A percentile compares a stretch with the other conserved stretches of the same genome.
These are phyloP conservation scores for Cyprinodon diabolis DNA, from an alignment of 2,797 vertebrate species.

Conservation along the genomic window DNA sequence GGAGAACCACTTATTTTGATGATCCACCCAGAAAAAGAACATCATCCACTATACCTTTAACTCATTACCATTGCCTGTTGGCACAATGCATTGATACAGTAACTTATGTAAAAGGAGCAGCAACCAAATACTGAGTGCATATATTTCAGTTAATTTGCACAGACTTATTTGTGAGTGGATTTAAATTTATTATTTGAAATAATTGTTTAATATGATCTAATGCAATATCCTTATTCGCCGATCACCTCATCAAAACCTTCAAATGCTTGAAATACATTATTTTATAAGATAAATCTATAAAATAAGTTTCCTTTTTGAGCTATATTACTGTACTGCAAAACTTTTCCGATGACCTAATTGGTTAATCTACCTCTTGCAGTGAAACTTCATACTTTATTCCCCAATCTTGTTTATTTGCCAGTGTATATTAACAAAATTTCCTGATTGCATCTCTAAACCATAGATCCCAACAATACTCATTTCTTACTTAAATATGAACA, in stretches of 20 bases:
- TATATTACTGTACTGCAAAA: neutral
- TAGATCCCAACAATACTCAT: neutral
- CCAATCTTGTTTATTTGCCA: no score
- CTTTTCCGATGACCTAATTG: neutral
- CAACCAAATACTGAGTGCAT: neutral
- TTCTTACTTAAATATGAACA: constrained; percentile 19
- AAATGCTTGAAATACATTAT: neutral
- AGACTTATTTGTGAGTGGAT: neutral
- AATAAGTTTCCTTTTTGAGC: neutral
- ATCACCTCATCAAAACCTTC: neutral
- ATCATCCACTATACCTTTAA: no score
- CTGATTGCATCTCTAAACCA: neutral
- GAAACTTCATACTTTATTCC: neutral
- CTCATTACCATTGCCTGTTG: no score
- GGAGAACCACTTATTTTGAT: no score
- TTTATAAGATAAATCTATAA: neutral
- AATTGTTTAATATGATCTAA: neutral
- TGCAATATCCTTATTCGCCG: neutral
- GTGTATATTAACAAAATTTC: neutral
- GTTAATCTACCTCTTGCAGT: neutral
- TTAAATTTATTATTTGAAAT: neutral
- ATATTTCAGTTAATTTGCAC: neutral
- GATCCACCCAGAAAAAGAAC: no score
- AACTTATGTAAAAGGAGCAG: neutral
- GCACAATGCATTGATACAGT: no score